Conservation (phyloP, 2,888 invertebrate species). For the Andricus curvator region DNA sequence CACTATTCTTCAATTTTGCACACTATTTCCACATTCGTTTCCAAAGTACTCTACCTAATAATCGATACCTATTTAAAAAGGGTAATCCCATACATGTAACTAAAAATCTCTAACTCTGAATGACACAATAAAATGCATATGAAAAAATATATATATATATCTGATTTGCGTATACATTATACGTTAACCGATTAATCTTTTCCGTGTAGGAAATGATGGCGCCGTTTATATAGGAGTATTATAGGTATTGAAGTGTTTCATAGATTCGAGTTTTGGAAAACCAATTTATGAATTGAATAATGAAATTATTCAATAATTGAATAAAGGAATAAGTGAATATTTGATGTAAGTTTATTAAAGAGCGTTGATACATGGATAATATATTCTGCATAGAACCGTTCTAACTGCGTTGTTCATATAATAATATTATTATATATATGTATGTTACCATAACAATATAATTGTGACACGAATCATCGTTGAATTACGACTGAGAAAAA, state of each 20-base stretch:
- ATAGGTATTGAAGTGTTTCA: neutral
- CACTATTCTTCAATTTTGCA: neutral
- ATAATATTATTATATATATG: conserved; percentile 8
- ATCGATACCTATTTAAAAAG: neutral
- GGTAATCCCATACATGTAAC: neutral
- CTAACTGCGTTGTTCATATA: neutral
- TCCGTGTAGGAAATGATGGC: neutral
- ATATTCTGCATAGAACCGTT: conserved; percentile 21
- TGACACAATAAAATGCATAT: neutral
- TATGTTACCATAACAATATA: conserved; percentile 12
- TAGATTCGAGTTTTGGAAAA: neutral
- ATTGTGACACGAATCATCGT: conserved; percentile 6
- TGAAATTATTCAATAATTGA: neutral
- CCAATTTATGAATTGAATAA: neutral
- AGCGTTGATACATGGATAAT: conserved; percentile 27
- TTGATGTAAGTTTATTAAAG: conserved; percentile 19
- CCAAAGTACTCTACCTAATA: neutral
- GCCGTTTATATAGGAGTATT: neutral
- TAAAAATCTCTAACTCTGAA: neutral
- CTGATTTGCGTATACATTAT: conserved; percentile 21
- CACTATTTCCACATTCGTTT: neutral
- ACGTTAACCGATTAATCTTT: conserved; percentile 12
- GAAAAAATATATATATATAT: neutral
- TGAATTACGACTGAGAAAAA: conserved; percentile 14
- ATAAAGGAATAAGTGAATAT: conserved; percentile 1